A percentile compares a stretch with the other conserved stretches of the same genome.
These are phyloP conservation scores for Lepidothrix coronata DNA, from an alignment of 2,113 vertebrate species.

Conservation along the genomic window DNA sequence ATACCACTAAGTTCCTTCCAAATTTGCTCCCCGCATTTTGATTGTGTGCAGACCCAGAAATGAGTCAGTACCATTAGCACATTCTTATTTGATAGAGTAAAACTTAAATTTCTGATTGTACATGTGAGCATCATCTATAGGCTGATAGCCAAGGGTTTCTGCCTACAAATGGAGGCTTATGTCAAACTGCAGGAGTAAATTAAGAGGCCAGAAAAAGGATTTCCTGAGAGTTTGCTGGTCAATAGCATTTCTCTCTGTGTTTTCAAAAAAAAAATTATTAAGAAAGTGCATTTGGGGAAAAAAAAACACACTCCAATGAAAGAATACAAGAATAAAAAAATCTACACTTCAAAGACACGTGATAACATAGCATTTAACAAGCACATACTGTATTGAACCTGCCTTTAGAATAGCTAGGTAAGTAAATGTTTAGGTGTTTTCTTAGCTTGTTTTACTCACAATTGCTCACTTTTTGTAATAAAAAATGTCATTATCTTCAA, in stretches of 20 bases:
- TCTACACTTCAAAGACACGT: background rate
- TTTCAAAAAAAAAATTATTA: background rate
- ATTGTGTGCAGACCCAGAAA: background rate
- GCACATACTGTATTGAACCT: background rate
- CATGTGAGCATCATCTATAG: background rate
- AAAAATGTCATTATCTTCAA: background rate
- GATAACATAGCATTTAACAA: background rate
- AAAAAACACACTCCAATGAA: background rate
- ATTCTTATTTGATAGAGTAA: background rate
- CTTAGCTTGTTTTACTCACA: background rate
- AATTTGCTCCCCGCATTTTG: constrained; percentile 29
- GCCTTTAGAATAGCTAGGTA: background rate
- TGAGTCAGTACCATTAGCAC: constrained; percentile 15
- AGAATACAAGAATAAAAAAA: background rate
- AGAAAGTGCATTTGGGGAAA: background rate
- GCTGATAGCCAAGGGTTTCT: background rate
- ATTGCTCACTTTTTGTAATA: background rate
- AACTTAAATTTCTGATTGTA: background rate
- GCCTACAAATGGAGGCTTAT: background rate
- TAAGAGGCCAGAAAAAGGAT: background rate
- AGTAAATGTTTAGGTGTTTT: background rate
- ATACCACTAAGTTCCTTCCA: constrained; percentile 13
- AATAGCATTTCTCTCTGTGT: background rate
- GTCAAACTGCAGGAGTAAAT: background rate
- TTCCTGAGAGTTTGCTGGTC: background rate